Conservation (phyloP, 2,797 vertebrate genomes). For the Heliangelus exortis region DNA sequence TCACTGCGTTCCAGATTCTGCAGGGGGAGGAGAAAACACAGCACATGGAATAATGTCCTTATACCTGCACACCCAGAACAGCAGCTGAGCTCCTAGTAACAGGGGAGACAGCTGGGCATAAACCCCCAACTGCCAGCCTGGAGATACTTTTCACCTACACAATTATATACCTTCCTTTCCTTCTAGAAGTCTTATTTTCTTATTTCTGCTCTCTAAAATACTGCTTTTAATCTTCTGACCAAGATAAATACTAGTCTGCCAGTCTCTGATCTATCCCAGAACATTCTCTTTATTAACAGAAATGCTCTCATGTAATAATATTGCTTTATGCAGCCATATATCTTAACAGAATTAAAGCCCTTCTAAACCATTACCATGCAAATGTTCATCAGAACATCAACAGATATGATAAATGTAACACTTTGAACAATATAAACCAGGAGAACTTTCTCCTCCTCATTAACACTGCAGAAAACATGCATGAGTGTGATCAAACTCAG, state of each 20-base stretch:
- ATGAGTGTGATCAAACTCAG: background rate
- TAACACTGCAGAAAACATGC: background rate
- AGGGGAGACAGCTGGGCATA: background rate
- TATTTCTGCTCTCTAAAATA: background rate
- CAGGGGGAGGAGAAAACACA: background rate
- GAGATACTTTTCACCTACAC: background rate
- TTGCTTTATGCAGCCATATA: background rate
- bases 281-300: background rate
- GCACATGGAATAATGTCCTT: background rate
- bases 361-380: background rate
- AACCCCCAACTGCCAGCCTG: background rate
- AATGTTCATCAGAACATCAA: background rate
- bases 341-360: background rate
- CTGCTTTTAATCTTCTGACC: background rate
- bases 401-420: background rate
- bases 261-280: background rate
- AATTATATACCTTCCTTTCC: background rate
- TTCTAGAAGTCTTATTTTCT: background rate
- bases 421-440: background rate
- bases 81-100: background rate
- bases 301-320: background rate
- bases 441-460: background rate
- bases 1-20: constrained; percentile 87
- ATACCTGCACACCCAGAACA: background rate
- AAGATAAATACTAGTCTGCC: background rate